These are phyloP conservation scores for Heteractis magnifica DNA, from an alignment of 92 coral and sea anemone genomes.

Conservation along the genomic window DNA sequence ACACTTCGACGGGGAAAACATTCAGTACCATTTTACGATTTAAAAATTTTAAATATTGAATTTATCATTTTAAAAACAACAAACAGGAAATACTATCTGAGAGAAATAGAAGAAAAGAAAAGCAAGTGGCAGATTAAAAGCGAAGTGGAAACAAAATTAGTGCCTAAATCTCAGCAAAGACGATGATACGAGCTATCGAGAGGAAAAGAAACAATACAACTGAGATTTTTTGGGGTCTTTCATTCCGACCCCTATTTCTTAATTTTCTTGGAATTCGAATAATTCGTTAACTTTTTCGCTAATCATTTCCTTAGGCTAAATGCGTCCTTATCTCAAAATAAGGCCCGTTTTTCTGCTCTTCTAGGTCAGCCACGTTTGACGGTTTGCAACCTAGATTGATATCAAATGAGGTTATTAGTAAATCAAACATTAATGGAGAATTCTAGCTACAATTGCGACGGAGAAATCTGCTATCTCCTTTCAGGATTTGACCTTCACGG, in stretches of 20 bases:
- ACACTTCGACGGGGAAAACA: too few species aligned
- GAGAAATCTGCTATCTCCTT: too few species aligned
- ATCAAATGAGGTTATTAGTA: not conserved
- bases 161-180: too few species aligned
- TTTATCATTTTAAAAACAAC: too few species aligned
- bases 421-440: not conserved
- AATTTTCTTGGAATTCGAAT: not conserved
- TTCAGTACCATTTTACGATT: too few species aligned
- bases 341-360: not conserved
- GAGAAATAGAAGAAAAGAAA: too few species aligned
- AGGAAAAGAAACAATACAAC: too few species aligned
- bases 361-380: not conserved
- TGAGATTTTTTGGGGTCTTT: not conserved
- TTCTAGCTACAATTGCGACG: not conserved
- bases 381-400: not conserved
- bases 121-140: too few species aligned
- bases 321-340: not conserved
- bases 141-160: too few species aligned
- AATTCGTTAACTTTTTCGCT: not conserved
- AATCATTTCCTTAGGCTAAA: slow-evolving; percentile 3
- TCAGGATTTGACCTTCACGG: not conserved
- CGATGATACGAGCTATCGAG: too few species aligned
- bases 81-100: too few species aligned
- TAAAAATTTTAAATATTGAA: too few species aligned
- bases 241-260: not conserved